Conservation (phyloP, 2,113 vertebrate genomes). For the Loxodonta africana region DNA sequence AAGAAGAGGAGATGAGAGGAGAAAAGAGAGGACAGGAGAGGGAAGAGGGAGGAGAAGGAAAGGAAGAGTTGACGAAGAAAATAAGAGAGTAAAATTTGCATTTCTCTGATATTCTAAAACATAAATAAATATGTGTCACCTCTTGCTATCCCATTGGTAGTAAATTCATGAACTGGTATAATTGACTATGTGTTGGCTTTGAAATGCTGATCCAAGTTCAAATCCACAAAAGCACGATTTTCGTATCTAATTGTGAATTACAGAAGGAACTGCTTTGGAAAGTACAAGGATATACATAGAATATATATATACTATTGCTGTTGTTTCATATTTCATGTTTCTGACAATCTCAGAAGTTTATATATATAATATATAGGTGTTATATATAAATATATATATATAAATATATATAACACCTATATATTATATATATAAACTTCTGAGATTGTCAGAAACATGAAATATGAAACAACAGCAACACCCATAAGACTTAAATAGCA, state of each 20-base stretch:
- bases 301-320: no score
- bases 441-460: conserved; percentile 5
- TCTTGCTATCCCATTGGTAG: background rate
- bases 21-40: background rate
- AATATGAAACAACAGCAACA: background rate
- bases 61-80: background rate
- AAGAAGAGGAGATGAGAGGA: no score
- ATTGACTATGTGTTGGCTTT: background rate
- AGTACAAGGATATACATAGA: background rate
- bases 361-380: no score
- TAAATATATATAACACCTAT: no score
- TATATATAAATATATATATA: background rate
- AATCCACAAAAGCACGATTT: background rate
- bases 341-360: no score
- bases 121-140: background rate
- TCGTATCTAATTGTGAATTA: background rate
- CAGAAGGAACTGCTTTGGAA: background rate
- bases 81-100: background rate
- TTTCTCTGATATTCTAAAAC: background rate
- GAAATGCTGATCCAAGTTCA: background rate
- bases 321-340: no score
- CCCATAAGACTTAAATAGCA: background rate
- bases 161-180: background rate
- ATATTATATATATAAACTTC: no score
- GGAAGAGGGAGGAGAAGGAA: background rate